These are phyloP conservation scores for Andrena dorsata DNA, from an alignment of 2,888 invertebrate genomes.

Conservation along the genomic window DNA sequence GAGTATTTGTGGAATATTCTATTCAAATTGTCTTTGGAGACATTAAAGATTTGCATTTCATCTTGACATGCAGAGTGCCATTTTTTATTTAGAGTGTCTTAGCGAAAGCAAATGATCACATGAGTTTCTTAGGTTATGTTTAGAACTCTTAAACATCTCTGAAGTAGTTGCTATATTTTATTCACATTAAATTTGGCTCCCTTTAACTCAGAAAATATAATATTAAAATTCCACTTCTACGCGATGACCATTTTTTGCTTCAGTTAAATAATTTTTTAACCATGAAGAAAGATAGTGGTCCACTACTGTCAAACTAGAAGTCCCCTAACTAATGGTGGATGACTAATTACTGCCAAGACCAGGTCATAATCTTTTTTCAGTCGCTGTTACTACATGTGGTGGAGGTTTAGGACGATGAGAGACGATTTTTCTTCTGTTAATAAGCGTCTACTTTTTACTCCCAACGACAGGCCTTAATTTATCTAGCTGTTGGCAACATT, in stretches of 20 bases:
- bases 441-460: neutral
- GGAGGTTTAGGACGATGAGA: neutral
- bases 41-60: neutral
- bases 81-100: no score
- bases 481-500: neutral
- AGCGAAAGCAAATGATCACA: no score
- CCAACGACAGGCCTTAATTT: slow-evolving; percentile 3
- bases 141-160: no score
- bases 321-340: neutral
- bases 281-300: neutral
- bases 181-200: neutral
- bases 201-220: neutral
- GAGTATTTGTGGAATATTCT: neutral
- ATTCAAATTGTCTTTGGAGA: neutral
- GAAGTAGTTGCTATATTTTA: neutral
- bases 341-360: neutral
- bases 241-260: neutral
- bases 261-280: neutral
- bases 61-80: neutral
- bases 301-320: neutral
- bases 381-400: neutral
- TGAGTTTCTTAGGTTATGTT: no score
- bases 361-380: no score
- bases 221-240: neutral
- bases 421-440: slow-evolving; percentile 14